These are phyloP conservation scores for Pinna nobilis DNA, from an alignment of 1,140 invertebrate genomes.

Conservation along the genomic window DNA sequence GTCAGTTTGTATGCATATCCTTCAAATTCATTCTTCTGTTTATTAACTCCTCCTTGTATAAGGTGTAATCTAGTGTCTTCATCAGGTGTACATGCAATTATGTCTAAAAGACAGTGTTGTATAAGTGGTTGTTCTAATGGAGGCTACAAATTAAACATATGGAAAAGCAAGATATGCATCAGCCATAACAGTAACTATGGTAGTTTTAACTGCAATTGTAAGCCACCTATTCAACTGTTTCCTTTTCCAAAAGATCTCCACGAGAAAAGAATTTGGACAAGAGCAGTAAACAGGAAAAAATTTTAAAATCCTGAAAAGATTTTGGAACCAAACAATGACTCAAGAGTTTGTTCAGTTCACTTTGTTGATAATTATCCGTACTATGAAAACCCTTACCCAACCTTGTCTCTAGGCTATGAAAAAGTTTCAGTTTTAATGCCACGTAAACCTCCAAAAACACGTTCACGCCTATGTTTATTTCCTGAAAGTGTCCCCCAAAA, in stretches of 20 bases:
- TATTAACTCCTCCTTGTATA: no score
- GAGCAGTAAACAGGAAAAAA: background rate
- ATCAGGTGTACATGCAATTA: no score
- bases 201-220: background rate
- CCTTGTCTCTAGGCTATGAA: background rate
- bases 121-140: background rate
- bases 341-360: background rate
- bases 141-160: background rate
- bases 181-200: background rate
- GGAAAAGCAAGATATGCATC: background rate
- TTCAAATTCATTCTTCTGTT: no score
- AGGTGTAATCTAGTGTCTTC: no score
- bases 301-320: background rate
- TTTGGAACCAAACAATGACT: conserved; percentile 2
- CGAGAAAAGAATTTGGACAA: background rate
- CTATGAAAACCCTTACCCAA: background rate
- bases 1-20: no score
- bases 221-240: conserved; percentile 7
- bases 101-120: background rate
- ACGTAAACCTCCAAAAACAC: no score
- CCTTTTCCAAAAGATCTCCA: background rate
- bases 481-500: background rate
- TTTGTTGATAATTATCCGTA: background rate
- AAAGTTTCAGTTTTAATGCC: background rate
- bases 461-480: background rate